These are phyloP conservation scores for Epirrhoe alternata DNA, from an alignment of 2,888 invertebrate species.

Conservation along the genomic window DNA sequence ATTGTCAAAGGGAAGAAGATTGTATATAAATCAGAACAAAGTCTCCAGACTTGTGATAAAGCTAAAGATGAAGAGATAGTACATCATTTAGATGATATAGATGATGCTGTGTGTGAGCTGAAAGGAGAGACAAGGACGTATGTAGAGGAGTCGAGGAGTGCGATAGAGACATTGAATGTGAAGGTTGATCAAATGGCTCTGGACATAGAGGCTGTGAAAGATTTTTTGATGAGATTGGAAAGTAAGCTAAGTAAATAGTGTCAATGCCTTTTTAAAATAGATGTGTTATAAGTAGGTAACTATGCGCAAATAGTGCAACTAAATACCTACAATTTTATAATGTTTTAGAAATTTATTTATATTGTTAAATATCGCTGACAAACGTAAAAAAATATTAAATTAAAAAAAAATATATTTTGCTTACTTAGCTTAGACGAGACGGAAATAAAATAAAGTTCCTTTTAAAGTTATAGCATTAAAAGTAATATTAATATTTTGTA, in stretches of 20 bases:
- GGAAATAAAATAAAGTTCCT: background rate
- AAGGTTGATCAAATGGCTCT: constrained; percentile 73
- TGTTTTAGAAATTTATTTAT: too few species aligned
- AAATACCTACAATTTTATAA: too few species aligned
- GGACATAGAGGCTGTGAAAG: constrained; percentile 69
- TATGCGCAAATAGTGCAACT: too few species aligned
- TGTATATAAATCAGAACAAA: constrained; percentile 38
- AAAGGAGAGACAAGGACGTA: constrained; percentile 60
- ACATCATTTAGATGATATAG: constrained; percentile 64
- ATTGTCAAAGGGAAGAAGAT: constrained; percentile 56
- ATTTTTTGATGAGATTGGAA: constrained; percentile 66
- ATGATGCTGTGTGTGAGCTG: constrained; percentile 61
- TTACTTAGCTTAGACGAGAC: too few species aligned
- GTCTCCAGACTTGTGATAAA: constrained; percentile 34
- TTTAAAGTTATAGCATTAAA: too few species aligned
- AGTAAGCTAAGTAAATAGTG: constrained; percentile 51
- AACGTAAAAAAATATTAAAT: too few species aligned
- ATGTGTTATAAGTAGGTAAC: background rate
- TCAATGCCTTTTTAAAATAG: background rate
- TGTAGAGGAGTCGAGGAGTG: constrained; percentile 57
- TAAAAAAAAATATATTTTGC: too few species aligned
- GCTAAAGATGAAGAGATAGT: constrained; percentile 61
- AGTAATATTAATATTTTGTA: constrained; percentile 4
- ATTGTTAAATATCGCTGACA: too few species aligned
- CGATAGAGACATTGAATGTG: constrained; percentile 63